Base-by-base conservation (phyloP, 2,797 vertebrate genomes). In the Cyprinodon diabolis region DNA sequence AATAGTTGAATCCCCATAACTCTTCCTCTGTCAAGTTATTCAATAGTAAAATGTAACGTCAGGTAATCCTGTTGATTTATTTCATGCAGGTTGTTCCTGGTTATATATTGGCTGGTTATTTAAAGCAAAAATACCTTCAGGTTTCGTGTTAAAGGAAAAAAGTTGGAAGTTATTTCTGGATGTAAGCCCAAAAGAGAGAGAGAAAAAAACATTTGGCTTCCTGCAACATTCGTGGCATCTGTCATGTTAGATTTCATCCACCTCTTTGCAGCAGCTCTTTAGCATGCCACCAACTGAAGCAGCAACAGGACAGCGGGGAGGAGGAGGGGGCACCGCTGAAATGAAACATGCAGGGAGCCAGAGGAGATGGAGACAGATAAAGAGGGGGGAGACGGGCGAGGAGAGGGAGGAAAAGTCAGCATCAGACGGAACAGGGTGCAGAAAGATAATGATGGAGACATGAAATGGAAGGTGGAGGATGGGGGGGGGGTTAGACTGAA, bases 201-300 rank as follows among this genome's bases (percentile, higher is more conserved):
- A 12, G 17, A 51, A 62, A 83, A 86, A 30, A 69, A 78, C 84
- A 88, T 83, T 80, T 80, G 77, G 83, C 76, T 79, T 74, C 75
- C 78, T 78, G 79, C 77, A 66, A 56, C 75, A 75, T 84, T 76
- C 54, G 51, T 80, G 83, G 75, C 88, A 87, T 76, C 90, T 92
- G 91, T 89, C 92, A 90, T 87, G 89, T 93, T 85, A 79, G 80
- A 90, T 92, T 76, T 80, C 68, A 71, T 91, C 80, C 83, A 71
- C 77, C 63, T 63, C 47, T 13, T 49, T 66, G 76, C 69, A 71
- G 81, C 79, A 48, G 77, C 82, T 84, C 75, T 75, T 75, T 83
- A 79, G 79, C 86, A 72, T 79, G 77, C 88, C 84, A 84, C 77
- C 85, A 72, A 83, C 63, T 40, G 83, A 83, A 75, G 79, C 75